Evolutionary conservation across 2,888 invertebrate species (phyloP), one percentile per base, ranked within the genome.

Genomic region (Liodrosophila aerea): DNA sequence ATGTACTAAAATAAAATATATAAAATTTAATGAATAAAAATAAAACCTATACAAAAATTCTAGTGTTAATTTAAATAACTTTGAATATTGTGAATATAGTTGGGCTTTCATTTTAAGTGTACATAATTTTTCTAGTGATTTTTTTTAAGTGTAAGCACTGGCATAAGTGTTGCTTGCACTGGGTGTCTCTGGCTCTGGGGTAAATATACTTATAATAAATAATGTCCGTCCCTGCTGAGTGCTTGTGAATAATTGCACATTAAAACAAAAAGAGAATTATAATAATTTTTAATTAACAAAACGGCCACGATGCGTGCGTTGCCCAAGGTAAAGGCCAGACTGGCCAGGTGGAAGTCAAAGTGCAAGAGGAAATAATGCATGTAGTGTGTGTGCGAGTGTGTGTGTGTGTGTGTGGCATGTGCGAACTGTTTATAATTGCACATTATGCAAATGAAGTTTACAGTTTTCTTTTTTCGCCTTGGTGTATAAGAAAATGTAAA

Each of bases 261-360:
- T 71, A 70, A 83, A 40, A 34, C 47, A 39, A 34, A 7, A 47
- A 16, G 46, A 47, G 47, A 74, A 75, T 73, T 82, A 78, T 76
- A 81, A 81, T 85, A 71, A 81, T 78, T 85, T 85, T 81, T 82
- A 81, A 81, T 78, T 78, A 78, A 84, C 74, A 76, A 76, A 68
- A 64, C 50, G 47, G 45, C 30, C 15, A 33, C 51, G 18, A 39
- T 15, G 22, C 22, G 22, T 22, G 22, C 44, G 53, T 27, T n/a
- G 58, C 53, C 29, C 43, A 57, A 44, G 46, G 31, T 44, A 27
- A 50, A 49, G 49, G 36, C 22, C n/a, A 13, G 11, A 12, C 12
- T 36, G 49, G 4, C 18, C 64, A 65, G 52, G 65, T 58, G 50
- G 22, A 43, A 45, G n/a, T n/a, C n/a, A n/a, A 59, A 59, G 13